phyloP scores from a whole-genome alignment of 2,113 vertebrate genomes.

The Eurystomus gularis region DNA sequence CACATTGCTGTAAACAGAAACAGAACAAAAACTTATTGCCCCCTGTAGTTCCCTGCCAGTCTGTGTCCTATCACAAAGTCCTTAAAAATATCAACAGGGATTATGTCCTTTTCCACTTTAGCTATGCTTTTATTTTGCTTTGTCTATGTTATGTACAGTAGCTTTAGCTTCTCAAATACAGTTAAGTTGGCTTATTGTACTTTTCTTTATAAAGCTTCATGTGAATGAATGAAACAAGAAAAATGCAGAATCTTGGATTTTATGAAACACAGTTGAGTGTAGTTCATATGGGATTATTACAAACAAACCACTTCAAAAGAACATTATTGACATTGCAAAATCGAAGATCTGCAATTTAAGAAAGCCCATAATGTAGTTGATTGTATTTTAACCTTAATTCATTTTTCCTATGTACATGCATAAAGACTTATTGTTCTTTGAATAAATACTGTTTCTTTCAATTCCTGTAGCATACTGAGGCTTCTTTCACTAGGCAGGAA shows the following conservation, averaged over 20 bases:
- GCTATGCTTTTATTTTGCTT: not conserved
- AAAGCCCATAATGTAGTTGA: not conserved
- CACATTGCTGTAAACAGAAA: not conserved
- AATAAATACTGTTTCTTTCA: not conserved
- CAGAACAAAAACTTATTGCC: not conserved
- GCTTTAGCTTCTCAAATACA: not conserved
- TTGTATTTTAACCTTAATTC: not conserved
- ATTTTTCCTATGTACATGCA: not conserved
- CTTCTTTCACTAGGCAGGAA: not conserved
- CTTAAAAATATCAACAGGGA: not conserved
- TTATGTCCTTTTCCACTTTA: not conserved
- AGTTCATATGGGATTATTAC: not conserved
- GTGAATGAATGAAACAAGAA: not conserved
- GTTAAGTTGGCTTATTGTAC: not conserved
- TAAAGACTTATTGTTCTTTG: not conserved
- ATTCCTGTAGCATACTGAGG: not conserved
- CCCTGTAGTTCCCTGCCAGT: not conserved
- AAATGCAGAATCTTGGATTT: not conserved
- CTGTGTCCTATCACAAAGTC: not conserved
- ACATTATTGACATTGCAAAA: not conserved
- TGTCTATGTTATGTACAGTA: not conserved
- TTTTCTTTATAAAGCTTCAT: not conserved
- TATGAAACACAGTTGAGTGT: not conserved
- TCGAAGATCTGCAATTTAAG: not conserved
- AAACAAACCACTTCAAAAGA: not conserved